These are phyloP conservation scores for Oceanites oceanicus DNA, from an alignment of 2,113 vertebrate species.

Conservation along the genomic window DNA sequence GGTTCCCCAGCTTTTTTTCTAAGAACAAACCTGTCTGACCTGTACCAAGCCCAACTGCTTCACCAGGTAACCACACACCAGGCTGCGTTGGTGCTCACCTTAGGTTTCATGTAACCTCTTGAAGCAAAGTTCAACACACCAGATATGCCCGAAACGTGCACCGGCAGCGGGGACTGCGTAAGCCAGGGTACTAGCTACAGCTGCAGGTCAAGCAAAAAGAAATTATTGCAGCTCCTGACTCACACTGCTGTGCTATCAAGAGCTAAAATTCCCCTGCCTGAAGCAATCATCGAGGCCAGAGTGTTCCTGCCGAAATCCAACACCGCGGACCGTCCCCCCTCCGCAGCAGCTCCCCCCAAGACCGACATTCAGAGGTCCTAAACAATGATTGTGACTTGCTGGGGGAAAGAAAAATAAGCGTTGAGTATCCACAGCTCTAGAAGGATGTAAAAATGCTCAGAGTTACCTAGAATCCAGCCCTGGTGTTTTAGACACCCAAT, in stretches of 20 bases:
- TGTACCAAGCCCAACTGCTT: background rate
- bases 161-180: background rate
- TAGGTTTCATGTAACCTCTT: rapidly evolving
- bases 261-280: background rate
- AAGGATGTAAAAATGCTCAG: background rate
- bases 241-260: background rate
- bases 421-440: background rate
- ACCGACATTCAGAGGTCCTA: background rate
- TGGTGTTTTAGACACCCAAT: background rate
- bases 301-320: background rate
- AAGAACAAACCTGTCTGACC: background rate
- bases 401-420: background rate
- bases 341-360: background rate
- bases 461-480: background rate
- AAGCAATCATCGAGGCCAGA: background rate
- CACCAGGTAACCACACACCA: background rate
- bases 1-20: background rate
- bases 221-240: background rate
- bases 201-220: background rate
- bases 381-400: background rate
- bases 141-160: rapidly evolving
- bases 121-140: background rate
- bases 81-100: background rate
- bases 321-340: background rate
- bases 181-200: background rate